Base-by-base conservation (phyloP, 2,797 vertebrate species). In the Fundulus diaphanus region DNA sequence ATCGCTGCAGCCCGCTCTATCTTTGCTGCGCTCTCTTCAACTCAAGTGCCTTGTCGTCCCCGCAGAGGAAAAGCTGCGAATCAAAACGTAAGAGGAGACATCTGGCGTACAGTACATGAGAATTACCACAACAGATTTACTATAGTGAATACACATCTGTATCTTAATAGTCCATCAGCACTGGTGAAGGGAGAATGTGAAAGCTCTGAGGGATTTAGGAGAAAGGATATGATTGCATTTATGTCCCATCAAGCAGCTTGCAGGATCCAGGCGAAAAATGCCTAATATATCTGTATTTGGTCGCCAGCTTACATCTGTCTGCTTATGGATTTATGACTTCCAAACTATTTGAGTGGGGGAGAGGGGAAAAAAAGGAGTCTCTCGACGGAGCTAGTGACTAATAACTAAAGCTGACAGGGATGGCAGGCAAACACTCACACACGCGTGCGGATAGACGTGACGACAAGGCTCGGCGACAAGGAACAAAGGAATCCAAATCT, bases 241-340 rank as follows among this genome's bases (percentile, higher is more conserved):
- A 93, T 91, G 89, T 91, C 90, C 91, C 88, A 89, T 95, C 94
- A 93, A 90, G 89, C 85, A 87, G 91, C 91, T 92, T 92, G 90
- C 92, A 90, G 85, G 84, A 92, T 92, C 90, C 90, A 87, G 85
- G 87, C 91, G 90, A 88, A 65, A 65, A 65, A 94, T 90, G 89
- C 93, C 92, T 94, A 93, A 94, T 95, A 94, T 92, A 92, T 89
- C 90, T 93, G 93, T 94, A 92, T 95, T 94, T 93, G 92, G 89
- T 94, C 93, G 86, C 87, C 90, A 92, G 92, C 94, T 94, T 95
- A 94, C 93, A 94, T 93, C 94, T 94, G 93, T 94, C 93, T 95
- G 93, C 93, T 94, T 95, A 94, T 92, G 94, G 95, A 93, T 95
- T 95, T 94, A 94, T 91, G 90, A 93, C 93, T 93, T 95, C 91